Base-by-base conservation (phyloP, 2,113 vertebrate species). In the Aegithalos caudatus region DNA sequence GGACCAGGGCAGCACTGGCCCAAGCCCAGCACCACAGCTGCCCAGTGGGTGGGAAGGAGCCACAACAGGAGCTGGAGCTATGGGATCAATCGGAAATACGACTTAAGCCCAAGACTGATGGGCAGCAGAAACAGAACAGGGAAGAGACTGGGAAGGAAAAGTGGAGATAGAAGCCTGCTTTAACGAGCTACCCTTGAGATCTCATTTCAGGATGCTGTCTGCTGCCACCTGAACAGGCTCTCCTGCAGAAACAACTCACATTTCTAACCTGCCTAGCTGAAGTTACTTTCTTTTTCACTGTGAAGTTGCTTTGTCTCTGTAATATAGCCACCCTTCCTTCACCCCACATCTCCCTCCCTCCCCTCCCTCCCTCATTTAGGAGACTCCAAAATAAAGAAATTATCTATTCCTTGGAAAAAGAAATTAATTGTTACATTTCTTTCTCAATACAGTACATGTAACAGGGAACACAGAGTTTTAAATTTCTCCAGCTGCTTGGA, bases 51-150 rank as follows among this genome's bases (percentile, higher is more conserved):
- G 17, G n/a, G 66, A 79, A 72, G 54, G 40, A 86, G 12, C 42
- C 31, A 12, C 22, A 47, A 25, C 8, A 9, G 33, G 27, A 51
- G 14, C 38, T 53, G 79, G 33, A 93, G 48, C 40, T 53, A 9
- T 23, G 54, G 37, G 9, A 76, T 24, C 6, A 48, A 11, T 3
- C 2, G 8, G 12, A 80, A 67, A 57, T 11, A 38, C 0, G 0
- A 79, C 85, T 50, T 37, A 65, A 74, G 22, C 17, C 37, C 1
- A 0, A 66, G 14, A 47, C 5, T 11, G 13, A 56, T 11, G 23
- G 44, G 33, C 47, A 77, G 48, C 27, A 62, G 62, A 42, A 58
- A 47, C 2, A 3, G 25, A 22, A 28, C 15, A 1, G 3, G 29
- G 35, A 22, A 71, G 47, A 57, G 21, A 38, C 5, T 0, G 0